A percentile compares a stretch with the other conserved stretches of the same genome.
phyloP scores from a whole-genome alignment of 2,888 invertebrate species.

The Eristalis pertinax region DNA sequence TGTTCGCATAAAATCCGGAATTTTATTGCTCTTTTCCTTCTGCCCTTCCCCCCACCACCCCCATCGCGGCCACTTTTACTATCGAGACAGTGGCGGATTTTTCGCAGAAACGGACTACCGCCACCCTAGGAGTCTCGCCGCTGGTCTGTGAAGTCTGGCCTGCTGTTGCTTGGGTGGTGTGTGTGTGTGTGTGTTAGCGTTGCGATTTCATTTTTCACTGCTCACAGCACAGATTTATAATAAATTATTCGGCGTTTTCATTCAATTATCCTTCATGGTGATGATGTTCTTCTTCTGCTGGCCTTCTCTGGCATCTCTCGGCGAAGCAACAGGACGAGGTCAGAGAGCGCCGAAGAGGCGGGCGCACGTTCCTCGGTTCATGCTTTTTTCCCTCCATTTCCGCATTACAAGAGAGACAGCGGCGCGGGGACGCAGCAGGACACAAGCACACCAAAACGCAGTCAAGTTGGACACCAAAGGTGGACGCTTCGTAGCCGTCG shows the following conservation, averaged over 20 bases:
- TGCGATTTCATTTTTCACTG: slow-evolving; percentile 30
- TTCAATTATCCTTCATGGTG: slow-evolving; percentile 68
- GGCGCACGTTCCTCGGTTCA: slow-evolving; percentile 42
- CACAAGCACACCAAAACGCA: slow-evolving; percentile 19
- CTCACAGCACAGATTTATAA: slow-evolving; percentile 42
- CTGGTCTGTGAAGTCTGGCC: slow-evolving; percentile 4
- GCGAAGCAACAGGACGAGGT: slow-evolving; percentile 68
- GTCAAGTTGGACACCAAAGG: slow-evolving; percentile 62
- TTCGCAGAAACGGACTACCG: slow-evolving; percentile 42
- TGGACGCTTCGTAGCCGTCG: slow-evolving; percentile 51
- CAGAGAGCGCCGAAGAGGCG: slow-evolving; percentile 35
- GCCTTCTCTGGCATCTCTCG: neutral
- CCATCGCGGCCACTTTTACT: slow-evolving; percentile 4
- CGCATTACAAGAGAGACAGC: slow-evolving; percentile 10
- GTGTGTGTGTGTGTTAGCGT: slow-evolving; percentile 34
- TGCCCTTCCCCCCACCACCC: neutral
- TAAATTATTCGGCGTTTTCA: slow-evolving; percentile 69
- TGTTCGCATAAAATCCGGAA: slow-evolving; percentile 67
- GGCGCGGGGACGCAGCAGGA: neutral
- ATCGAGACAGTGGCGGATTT: slow-evolving; percentile 27
- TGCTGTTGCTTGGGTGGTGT: too few relatives aligned
- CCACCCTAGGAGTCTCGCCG: slow-evolving; percentile 30
- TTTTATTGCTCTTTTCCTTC: slow-evolving; percentile 65
- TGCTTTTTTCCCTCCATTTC: slow-evolving; percentile 17
- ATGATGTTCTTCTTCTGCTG: slow-evolving; percentile 16